Evolutionary conservation across 2,113 vertebrate species (phyloP).

Genomic region (Bubo blakistoni): DNA sequence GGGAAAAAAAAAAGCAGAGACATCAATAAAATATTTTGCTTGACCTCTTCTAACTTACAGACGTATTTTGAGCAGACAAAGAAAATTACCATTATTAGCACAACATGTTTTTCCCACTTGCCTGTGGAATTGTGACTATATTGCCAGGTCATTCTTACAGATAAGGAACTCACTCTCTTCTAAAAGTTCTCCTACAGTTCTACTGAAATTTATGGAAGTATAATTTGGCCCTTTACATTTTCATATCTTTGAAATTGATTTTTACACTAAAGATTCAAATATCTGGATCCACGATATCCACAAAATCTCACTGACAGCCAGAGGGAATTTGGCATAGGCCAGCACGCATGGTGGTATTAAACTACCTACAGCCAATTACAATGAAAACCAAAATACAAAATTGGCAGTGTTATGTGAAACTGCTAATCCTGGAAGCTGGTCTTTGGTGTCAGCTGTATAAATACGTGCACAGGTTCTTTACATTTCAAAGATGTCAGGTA

Average conservation of each 20-base stretch:
- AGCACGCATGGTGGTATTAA: neutral
- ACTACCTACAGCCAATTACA: neutral
- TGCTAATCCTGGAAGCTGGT: neutral
- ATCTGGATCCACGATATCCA: neutral
- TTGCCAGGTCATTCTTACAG: neutral
- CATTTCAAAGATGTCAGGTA: neutral
- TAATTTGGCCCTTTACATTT: neutral
- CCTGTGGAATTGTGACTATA: neutral
- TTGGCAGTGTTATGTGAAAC: neutral
- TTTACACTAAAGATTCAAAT: neutral
- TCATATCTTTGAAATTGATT: neutral
- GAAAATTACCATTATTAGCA: neutral
- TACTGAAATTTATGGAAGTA: neutral
- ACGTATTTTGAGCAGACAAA: neutral
- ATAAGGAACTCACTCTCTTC: neutral
- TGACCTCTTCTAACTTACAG: neutral
- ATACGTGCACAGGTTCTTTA: neutral
- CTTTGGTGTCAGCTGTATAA: neutral
- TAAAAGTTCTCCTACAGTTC: neutral
- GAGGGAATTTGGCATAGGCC: neutral
- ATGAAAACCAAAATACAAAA: neutral
- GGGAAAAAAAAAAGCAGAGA: neutral
- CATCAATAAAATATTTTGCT: neutral
- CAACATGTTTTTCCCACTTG: neutral
- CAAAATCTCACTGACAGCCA: neutral